Conservation (phyloP, 92 coral and sea anemone genomes). For the Siderastrea siderea region DNA sequence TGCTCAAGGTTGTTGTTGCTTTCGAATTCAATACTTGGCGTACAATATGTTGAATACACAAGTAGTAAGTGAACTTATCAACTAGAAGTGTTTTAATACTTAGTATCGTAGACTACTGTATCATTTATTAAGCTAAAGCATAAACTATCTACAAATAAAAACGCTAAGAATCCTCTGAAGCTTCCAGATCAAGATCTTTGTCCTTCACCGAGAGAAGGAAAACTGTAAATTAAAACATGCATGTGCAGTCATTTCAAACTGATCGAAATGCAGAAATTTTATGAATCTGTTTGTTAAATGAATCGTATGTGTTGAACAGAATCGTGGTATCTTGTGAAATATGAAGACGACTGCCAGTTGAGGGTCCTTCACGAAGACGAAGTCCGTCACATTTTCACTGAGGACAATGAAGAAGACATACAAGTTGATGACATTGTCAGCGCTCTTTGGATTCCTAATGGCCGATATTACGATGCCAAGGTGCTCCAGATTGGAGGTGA, state of each 20-base stretch:
- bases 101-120: too few species aligned
- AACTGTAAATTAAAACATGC: too few species aligned
- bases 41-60: neutral
- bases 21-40: neutral
- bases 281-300: neutral
- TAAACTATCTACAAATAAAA: too few species aligned
- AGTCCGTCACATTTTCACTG: constrained; percentile 36
- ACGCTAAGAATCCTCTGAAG: too few species aligned
- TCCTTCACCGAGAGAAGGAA: too few species aligned
- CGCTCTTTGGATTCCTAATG: constrained; percentile 66
- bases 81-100: too few species aligned
- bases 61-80: too few species aligned
- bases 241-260: neutral
- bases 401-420: constrained; percentile 49
- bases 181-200: too few species aligned
- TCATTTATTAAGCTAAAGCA: too few species aligned
- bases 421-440: constrained; percentile 56
- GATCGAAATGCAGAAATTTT: neutral
- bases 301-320: constrained; percentile 7
- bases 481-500: constrained; percentile 37
- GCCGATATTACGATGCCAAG: constrained; percentile 55
- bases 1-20: neutral
- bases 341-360: constrained; percentile 46
- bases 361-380: constrained; percentile 48
- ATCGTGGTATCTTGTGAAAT: constrained; percentile 61